phyloP scores from a whole-genome alignment of 2,797 vertebrate species.

The Oreortyx pictus region DNA sequence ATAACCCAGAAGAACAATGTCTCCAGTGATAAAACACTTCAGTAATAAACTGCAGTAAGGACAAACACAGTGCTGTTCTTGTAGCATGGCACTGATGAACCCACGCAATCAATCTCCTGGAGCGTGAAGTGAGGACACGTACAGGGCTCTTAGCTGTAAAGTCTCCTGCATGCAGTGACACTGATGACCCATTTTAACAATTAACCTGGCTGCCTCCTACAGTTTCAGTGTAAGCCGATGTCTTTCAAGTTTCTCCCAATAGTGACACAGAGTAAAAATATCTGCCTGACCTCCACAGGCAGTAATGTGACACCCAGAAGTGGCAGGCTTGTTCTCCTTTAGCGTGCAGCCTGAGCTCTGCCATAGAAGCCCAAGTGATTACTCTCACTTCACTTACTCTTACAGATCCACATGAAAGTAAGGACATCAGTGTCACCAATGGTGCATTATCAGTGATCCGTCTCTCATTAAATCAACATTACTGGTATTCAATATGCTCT shows the following conservation, averaged over 20 bases:
- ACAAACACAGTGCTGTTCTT: not conserved
- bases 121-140: not conserved
- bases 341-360: not conserved
- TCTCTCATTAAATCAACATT: not conserved
- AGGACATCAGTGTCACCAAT: not conserved
- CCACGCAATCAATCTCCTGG: fast-evolving
- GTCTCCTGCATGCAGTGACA: not conserved
- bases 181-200: not conserved
- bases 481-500: not conserved
- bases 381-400: not conserved
- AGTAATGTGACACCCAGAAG: not conserved
- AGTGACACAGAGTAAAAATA: constrained; percentile 38
- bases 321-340: not conserved
- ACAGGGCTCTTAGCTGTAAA: not conserved
- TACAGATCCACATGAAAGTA: not conserved
- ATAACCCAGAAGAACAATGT: not conserved
- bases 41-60: not conserved
- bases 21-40: not conserved
- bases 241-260: not conserved
- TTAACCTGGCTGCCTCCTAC: not conserved
- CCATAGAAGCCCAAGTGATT: not conserved
- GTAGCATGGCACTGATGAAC: not conserved
- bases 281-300: not conserved
- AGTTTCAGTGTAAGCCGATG: constrained; percentile 1
- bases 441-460: not conserved